Evolutionary conservation across 2,797 vertebrate genomes (phyloP).

Genomic region (Sebastes alutus): DNA sequence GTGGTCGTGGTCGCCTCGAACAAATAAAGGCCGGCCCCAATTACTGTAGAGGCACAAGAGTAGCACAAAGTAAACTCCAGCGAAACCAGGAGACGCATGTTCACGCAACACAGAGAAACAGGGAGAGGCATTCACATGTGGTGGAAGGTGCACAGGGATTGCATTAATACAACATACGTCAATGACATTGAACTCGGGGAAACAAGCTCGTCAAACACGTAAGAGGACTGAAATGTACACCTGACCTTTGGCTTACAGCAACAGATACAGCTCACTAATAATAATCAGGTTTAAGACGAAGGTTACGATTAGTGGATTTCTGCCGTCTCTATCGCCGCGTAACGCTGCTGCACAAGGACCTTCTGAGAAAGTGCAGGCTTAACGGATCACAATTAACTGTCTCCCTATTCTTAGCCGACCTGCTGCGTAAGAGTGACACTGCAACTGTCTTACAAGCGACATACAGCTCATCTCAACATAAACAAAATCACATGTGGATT

Average conservation of each 20-base stretch:
- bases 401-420: slow-evolving; percentile 57
- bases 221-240: slow-evolving; percentile 45
- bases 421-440: slow-evolving; percentile 28
- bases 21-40: not conserved
- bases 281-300: slow-evolving; percentile 62
- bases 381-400: slow-evolving; percentile 55
- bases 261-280: slow-evolving; percentile 29
- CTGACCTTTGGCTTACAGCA: slow-evolving; percentile 17
- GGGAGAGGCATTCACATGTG: not conserved
- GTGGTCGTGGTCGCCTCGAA: not conserved
- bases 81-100: not conserved
- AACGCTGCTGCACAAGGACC: not conserved
- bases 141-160: not conserved
- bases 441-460: slow-evolving; percentile 5
- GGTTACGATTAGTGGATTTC: slow-evolving; percentile 45
- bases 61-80: too few species aligned
- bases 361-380: slow-evolving; percentile 65
- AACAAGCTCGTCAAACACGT: slow-evolving; percentile 38
- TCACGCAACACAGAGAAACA: not conserved
- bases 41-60: not conserved
- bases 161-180: slow-evolving; percentile 41
- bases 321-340: not conserved
- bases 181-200: not conserved
- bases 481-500: too few species aligned
- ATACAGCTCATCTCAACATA: too few species aligned